Evolutionary conservation across 23 tunicate species (phyloP), one percentile per base, ranked within the genome.

Genomic region (Trididemnum clinides): DNA sequence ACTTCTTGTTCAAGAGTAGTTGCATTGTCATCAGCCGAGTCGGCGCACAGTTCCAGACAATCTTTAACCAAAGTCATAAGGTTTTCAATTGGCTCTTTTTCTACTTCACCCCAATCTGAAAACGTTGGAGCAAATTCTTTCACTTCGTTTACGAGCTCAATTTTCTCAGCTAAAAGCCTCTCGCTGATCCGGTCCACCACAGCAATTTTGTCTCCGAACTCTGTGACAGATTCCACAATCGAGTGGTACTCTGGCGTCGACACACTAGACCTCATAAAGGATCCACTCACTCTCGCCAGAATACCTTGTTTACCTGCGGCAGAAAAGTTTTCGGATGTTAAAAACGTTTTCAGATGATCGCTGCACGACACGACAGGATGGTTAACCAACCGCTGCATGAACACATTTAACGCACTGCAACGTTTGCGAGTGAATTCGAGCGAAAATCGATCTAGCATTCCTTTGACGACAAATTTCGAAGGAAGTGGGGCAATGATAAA

Each of bases 401-500:
- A 93, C 4, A 87, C 85, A 64, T 94, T 78, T 7, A 94, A 89
- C 5, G 98, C 98, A 5, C 59, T 34, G 44, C 98, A 89, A 37
- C 98, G 54, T 0, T 90, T 94, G 1, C 84, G 64, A 29, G 78
- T 91, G 38, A 94, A 94, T 18, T 82, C 88, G 15, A 26, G 12
- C n/a, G 57, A 80, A 51, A 94, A 94, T 57, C 98, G 64, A 84
- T 94, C 98, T 34, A 94, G 34, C 88, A 94, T 83, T 75, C 98
- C 91, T 57, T 94, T 94, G 69, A 94, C 77, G 1, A 94, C 80
- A 76, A 94, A 94, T 82, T 94, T 94, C 18, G 98, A 37, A 20
- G 98, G 98, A 25, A 94, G 90, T 23, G 98, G 98, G 87, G 98
- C 31, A 50, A 93, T 84, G 0, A 93, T 80, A 84, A 83, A 85